Evolutionary conservation across 1,140 invertebrate species (phyloP).

Genomic region (Drosophila repleta): DNA sequence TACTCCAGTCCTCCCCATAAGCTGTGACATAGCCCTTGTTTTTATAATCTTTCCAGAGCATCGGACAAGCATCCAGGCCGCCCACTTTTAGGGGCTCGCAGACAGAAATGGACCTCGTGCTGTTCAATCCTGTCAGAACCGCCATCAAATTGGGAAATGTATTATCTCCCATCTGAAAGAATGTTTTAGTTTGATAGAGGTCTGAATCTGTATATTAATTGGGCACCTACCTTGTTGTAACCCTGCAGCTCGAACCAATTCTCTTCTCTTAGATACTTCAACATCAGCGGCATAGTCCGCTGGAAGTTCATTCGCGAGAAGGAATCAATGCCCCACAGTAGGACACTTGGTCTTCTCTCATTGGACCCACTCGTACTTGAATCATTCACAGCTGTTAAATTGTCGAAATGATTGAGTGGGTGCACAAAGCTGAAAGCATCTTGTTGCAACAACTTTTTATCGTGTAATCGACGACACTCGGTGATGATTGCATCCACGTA

Average conservation of each 20-base stretch:
- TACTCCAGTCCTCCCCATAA: conserved; percentile 90
- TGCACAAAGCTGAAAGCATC: conserved; percentile 77
- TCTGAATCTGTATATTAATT: background rate
- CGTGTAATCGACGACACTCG: conserved; percentile 40
- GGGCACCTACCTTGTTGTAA: conserved; percentile 68
- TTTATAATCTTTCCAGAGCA: conserved; percentile 91
- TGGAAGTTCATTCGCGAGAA: conserved; percentile 84
- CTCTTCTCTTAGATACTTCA: conserved; percentile 49
- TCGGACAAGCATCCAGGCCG: conserved; percentile 87
- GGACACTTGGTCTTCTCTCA: conserved; percentile 44
- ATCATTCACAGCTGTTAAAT: background rate
- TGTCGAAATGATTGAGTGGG: background rate
- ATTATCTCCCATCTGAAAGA: conserved; percentile 87
- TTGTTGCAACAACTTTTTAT: conserved; percentile 38
- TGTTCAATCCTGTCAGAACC: conserved; percentile 88
- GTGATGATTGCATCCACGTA: conserved; percentile 60
- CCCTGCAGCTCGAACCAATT: conserved; percentile 69
- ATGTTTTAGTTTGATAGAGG: background rate
- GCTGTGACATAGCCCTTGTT: conserved; percentile 89
- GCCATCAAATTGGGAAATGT: conserved; percentile 93
- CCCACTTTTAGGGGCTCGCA: conserved; percentile 85
- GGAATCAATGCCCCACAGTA: conserved; percentile 76
- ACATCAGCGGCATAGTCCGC: conserved; percentile 62
- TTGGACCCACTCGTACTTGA: background rate
- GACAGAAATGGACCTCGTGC: conserved; percentile 79